Base-by-base conservation (phyloP, 1,140 invertebrate species). In the Anastrepha obliqua region DNA sequence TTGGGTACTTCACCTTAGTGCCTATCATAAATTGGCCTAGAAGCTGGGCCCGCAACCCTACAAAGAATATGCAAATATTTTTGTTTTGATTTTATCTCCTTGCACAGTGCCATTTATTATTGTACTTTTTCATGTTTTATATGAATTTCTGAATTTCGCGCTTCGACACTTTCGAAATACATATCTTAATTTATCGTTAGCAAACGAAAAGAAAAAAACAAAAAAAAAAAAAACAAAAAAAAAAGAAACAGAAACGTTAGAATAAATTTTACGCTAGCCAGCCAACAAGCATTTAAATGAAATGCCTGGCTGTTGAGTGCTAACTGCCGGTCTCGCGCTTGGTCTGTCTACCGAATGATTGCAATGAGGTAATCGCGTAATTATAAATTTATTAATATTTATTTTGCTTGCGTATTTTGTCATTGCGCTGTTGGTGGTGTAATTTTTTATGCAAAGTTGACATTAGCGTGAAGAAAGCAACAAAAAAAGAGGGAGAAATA, bases 291-390 rank as follows among this genome's bases (percentile, higher is more conserved):
- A 44, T 44, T 44, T 74, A 81, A 55, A 81, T 8, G 17, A 81
- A 81, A 58, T 58, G 47, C 51, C 15, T 55, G 74, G 15, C 42
- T 78, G 29, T 29, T 29, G 29, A 29, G 0, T 11, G 42, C 17
- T 81, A 7, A 55, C 17, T 55, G 74, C 74, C 8, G 2, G 51
- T 20, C 44, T 44, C 15, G 44, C 44, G 74, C 29, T 55, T 51
- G 51, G 44, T 17, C 17, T 8, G n/a, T 55, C 17, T 55, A 39
- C 74, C 47, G 11, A n/a, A 29, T 55, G 20, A 81, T 5, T 90
- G 89, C 92, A 91, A 92, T 92, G 91, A 92, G 91, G 91, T 92
- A 92, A 92, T 91, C 91, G 90, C 89, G 89, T 91, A 92, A 92
- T 92, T 90, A 91, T 92, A 92, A 92, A 90, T 90, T 86, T 90